Base-by-base conservation (phyloP, 2,888 invertebrate species). In the Linnaemya tessellans region DNA sequence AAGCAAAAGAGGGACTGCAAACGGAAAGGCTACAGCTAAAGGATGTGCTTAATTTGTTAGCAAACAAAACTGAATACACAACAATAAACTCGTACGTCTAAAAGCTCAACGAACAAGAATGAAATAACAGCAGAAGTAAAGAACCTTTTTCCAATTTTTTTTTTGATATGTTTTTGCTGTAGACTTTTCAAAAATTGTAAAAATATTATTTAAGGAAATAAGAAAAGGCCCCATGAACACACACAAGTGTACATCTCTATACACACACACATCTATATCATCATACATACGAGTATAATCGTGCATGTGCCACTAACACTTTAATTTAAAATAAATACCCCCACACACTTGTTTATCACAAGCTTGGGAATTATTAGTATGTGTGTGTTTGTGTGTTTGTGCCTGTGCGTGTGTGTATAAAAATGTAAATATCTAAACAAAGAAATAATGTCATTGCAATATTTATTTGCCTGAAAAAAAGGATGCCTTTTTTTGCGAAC, bases 31-130 rank as follows among this genome's bases (percentile, higher is more conserved):
- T 64, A 56, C 22, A 58, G 18, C 68, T 43, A 74, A 84, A 56
- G 75, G 75, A 80, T 51, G 62, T 80, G 30, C 77, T 80, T 84
- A 78, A 80, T 80, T 84, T 80, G 84, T 73, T 77, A 78, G 71
- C 84, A 80, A 80, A 84, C 73, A 68, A 35, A 73, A 77, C 71
- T 80, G 80, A 73, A 77, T 67, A 67, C 80, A 78, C 20, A 80
- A 78, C 20, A 80, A 73, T 18, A 71, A 71, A 30, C 5, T 30
- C n/a, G n/a, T 30, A 30, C 30, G 30, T 30, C 38, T 41, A 54
- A 80, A 43, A n/a, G 9, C 9, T 30, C 20, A 30, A 30, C 7
- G n/a, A 1, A 41, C 4, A 56, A 9, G 13, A 70, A 56, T 56
- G 5, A n/a, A 15, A 22, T 41, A 22, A 2, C 10, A 22, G 2